Conservation (phyloP, 2,797 vertebrate species). For the Pseudochirops corinnae region DNA sequence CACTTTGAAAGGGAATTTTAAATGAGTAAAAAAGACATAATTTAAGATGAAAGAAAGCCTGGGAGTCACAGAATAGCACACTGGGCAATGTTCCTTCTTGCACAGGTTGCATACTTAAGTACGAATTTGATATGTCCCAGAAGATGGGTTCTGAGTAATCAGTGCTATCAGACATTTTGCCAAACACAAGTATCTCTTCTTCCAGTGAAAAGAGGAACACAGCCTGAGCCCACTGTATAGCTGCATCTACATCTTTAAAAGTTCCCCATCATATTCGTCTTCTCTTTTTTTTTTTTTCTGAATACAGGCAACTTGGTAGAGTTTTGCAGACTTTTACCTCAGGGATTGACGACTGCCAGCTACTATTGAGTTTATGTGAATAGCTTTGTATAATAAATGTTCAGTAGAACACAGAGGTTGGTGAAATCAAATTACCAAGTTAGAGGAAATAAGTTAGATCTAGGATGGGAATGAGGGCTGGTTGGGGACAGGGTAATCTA, state of each 20-base stretch:
- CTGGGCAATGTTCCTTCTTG: slow-evolving; percentile 33
- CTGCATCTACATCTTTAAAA: not conserved
- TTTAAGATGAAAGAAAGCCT: slow-evolving; percentile 66
- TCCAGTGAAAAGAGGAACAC: slow-evolving; percentile 13
- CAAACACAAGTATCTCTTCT: slow-evolving; percentile 45
- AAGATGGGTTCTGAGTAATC: not conserved
- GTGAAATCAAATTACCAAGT: slow-evolving; percentile 63
- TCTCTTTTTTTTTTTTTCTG: slow-evolving; percentile 29
- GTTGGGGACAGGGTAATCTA: slow-evolving; percentile 57
- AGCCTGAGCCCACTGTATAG: not conserved
- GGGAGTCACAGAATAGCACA: not conserved
- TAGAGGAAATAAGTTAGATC: slow-evolving; percentile 57
- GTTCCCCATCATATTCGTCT: slow-evolving; percentile 27
- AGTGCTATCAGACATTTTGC: slow-evolving; percentile 45
- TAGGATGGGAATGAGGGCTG: slow-evolving; percentile 37
- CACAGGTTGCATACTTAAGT: slow-evolving; percentile 32
- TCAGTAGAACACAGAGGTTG: slow-evolving; percentile 56
- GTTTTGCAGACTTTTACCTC: slow-evolving; percentile 56
- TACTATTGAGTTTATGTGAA: slow-evolving; percentile 49
- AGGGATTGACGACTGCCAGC: slow-evolving; percentile 61
- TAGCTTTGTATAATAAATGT: slow-evolving; percentile 49
- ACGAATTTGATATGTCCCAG: slow-evolving; percentile 55
- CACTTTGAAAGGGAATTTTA: slow-evolving; percentile 64
- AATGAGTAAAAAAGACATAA: slow-evolving; percentile 56
- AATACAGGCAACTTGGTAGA: slow-evolving; percentile 61